Conservation (phyloP, 1,140 invertebrate species). For the Eriocheir sinensis region DNA sequence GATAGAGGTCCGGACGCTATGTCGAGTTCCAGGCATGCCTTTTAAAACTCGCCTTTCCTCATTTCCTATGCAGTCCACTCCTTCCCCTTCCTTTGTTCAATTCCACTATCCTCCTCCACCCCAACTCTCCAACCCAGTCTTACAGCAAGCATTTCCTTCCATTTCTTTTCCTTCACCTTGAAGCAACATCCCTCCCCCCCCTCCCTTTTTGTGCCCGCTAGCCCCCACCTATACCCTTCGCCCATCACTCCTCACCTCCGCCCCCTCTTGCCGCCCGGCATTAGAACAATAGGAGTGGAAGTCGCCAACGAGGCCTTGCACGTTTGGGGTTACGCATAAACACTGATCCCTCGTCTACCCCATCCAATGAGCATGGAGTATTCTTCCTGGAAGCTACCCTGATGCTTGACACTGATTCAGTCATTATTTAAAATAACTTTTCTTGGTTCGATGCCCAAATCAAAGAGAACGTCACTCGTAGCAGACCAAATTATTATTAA, state of each 20-base stretch:
- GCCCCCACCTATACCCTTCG: background rate
- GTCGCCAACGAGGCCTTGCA: background rate
- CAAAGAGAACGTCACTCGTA: no score
- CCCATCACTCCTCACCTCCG: no score
- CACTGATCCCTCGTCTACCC: background rate
- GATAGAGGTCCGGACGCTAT: no score
- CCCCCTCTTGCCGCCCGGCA: background rate
- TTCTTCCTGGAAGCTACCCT: background rate
- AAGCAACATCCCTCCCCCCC: background rate
- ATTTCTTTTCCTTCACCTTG: slow-evolving; percentile 2
- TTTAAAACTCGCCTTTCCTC: background rate
- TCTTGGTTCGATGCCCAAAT: no score
- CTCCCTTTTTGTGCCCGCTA: background rate
- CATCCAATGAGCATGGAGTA: background rate
- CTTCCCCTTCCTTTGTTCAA: background rate
- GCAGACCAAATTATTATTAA: no score
- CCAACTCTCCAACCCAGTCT: background rate
- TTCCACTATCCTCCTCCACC: slow-evolving; percentile 19
- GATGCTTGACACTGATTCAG: no score
- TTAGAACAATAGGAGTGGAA: slow-evolving; percentile 3
- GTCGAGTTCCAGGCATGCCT: background rate
- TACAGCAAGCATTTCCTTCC: background rate
- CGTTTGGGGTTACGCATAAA: background rate
- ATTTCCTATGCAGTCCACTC: slow-evolving; percentile 14
- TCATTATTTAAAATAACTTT: no score